Evolutionary conservation across 2,888 invertebrate species (phyloP).

Genomic region (Bombylius major): DNA sequence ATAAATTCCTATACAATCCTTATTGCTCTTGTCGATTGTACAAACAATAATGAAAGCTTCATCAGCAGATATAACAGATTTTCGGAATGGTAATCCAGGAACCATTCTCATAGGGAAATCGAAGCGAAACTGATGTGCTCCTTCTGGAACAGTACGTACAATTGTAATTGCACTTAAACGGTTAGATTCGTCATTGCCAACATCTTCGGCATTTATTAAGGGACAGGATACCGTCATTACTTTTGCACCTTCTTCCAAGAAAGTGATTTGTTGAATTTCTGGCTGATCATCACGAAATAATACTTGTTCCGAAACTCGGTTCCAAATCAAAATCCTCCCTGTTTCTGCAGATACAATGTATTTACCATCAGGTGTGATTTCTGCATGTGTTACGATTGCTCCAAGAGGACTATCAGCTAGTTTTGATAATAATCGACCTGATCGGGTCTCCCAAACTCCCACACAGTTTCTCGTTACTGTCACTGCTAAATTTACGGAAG

Average conservation of each 20-base stretch:
- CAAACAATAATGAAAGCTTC: constrained; percentile 63
- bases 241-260: constrained; percentile 35
- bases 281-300: constrained; percentile 62
- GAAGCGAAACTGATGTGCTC: constrained; percentile 63
- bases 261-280: constrained; percentile 36
- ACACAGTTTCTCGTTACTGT: constrained; percentile 91
- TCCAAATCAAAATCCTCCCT: constrained; percentile 83
- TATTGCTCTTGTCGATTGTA: constrained; percentile 67
- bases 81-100: constrained; percentile 56
- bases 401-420: constrained; percentile 84
- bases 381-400: constrained; percentile 87
- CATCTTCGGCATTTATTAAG: constrained; percentile 22
- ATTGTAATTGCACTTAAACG: constrained; percentile 50
- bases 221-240: constrained; percentile 34
- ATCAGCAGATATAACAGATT: constrained; percentile 71
- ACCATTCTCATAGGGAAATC: constrained; percentile 68
- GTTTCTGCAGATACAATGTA: constrained; percentile 84
- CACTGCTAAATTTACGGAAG: constrained; percentile 69
- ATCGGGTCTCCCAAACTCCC: constrained; percentile 85
- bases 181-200: constrained; percentile 51
- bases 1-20: constrained; percentile 73
- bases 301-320: constrained; percentile 57
- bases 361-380: constrained; percentile 73
- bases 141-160: constrained; percentile 63
- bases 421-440: constrained; percentile 72